Percentiles rank a stretch among this genome's conserved stretches.
phyloP scores from a whole-genome alignment of 2,113 vertebrate genomes.

The Onychostoma macrolepis region DNA sequence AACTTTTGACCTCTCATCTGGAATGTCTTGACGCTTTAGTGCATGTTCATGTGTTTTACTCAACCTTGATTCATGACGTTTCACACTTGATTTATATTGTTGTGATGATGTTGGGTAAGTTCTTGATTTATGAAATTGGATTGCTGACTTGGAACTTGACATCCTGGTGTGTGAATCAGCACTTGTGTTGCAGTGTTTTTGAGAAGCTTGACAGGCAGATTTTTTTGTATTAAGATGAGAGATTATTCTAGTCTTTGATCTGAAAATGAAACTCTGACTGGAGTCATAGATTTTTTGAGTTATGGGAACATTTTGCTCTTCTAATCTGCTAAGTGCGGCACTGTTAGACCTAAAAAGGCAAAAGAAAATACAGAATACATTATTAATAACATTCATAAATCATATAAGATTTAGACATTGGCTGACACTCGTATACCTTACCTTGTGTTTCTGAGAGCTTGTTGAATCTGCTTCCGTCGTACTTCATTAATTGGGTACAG shows the following conservation, averaged over 20 bases:
- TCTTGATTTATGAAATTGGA: constrained; percentile 24
- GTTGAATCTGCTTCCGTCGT: constrained; percentile 55
- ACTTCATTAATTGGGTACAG: constrained; percentile 75
- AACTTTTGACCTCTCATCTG: constrained; percentile 53
- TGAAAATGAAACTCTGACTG: constrained; percentile 12
- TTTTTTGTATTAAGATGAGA: constrained; percentile 1
- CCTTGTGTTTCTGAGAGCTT: constrained; percentile 57
- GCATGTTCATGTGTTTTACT: background rate
- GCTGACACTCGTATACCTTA: constrained; percentile 45
- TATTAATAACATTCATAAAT: background rate
- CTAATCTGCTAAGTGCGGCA: background rate
- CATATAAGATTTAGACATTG: background rate
- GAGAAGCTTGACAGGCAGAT: background rate
- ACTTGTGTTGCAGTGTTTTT: background rate
- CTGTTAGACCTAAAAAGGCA: background rate
- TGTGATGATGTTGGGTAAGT: background rate
- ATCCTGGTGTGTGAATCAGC: background rate
- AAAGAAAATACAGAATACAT: background rate
- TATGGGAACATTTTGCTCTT: background rate
- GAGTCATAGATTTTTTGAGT: background rate
- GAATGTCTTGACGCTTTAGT: background rate
- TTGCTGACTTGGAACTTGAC: background rate
- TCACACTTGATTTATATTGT: background rate
- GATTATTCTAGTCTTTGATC: constrained; percentile 16
- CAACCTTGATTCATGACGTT: background rate